Evolutionary conservation across 2,113 vertebrate species (phyloP).

Genomic region (Mesocricetus auratus): DNA sequence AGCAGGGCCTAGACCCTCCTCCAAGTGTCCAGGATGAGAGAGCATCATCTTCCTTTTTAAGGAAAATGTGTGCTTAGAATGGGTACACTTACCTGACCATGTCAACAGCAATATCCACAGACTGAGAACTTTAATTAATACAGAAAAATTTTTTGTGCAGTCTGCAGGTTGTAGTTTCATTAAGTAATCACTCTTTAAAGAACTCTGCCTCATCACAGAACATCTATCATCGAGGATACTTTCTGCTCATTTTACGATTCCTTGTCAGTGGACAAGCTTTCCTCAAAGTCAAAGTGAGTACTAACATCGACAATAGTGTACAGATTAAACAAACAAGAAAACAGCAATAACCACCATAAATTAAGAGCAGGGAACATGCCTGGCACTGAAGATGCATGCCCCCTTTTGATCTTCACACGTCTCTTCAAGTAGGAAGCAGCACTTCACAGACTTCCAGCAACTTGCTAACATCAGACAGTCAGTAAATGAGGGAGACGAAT

Average conservation of each 20-base stretch:
- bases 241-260: not conserved
- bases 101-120: not conserved
- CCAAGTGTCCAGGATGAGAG: too few relatives aligned
- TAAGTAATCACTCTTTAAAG: not conserved
- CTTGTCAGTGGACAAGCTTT: not conserved
- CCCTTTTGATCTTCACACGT: conserved; percentile 55
- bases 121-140: not conserved
- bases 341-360: not conserved
- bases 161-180: not conserved
- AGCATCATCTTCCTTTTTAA: not conserved
- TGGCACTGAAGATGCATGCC: not conserved
- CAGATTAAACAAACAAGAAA: conserved; percentile 40
- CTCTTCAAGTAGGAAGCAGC: conserved; percentile 55
- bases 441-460: conserved; percentile 65
- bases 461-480: conserved; percentile 71
- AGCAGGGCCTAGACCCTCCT: too few relatives aligned
- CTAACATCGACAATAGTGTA: not conserved
- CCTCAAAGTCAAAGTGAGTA: not conserved
- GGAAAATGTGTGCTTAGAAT: not conserved
- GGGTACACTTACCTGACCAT: not conserved
- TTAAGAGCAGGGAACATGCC: not conserved
- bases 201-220: not conserved
- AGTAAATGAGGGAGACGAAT: conserved; percentile 45
- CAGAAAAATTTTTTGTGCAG: not conserved
- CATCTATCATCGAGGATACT: not conserved